A percentile compares a stretch with the other conserved stretches of the same genome.
phyloP scores from a whole-genome alignment of 2,113 vertebrate genomes.

The Pelecanoides urinatrix region DNA sequence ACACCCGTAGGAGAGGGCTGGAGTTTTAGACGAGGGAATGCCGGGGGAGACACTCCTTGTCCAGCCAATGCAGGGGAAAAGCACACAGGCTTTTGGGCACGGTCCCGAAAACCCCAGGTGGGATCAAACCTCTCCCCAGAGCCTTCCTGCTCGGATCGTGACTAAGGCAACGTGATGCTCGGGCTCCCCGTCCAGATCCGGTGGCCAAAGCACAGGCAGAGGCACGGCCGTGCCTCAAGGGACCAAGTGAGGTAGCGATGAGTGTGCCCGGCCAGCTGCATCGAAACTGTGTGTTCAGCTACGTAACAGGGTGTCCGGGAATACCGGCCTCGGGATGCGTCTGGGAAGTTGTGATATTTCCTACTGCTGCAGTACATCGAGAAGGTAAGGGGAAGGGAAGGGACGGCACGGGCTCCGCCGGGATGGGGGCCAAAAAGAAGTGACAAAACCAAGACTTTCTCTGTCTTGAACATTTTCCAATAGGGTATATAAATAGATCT shows the following conservation, averaged over 20 bases:
- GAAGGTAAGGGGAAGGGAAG: not conserved
- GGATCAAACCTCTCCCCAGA: not conserved
- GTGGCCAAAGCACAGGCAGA: not conserved
- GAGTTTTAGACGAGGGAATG: fast-evolving
- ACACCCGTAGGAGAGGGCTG: not conserved
- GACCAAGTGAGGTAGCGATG: fast-evolving
- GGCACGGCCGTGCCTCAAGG: fast-evolving
- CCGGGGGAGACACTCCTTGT: not conserved
- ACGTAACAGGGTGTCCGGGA: fast-evolving
- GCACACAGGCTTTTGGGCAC: not conserved
- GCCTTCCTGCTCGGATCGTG: not conserved
- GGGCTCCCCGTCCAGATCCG: fast-evolving
- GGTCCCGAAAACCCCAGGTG: not conserved
- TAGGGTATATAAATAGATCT: not conserved
- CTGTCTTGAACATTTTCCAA: not conserved
- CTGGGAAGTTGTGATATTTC: not conserved
- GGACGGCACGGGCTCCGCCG: fast-evolving
- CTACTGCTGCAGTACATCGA: not conserved
- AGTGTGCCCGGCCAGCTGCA: fast-evolving
- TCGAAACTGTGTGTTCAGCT: not conserved
- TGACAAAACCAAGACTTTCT: not conserved
- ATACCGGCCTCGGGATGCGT: fast-evolving
- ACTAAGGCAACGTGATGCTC: fast-evolving
- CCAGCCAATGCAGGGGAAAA: not conserved
- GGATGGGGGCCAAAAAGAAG: not conserved